Evolutionary conservation across 2,888 invertebrate genomes (phyloP), one percentile per base, ranked within the genome.

Genomic region (Xylota sylvarum): DNA sequence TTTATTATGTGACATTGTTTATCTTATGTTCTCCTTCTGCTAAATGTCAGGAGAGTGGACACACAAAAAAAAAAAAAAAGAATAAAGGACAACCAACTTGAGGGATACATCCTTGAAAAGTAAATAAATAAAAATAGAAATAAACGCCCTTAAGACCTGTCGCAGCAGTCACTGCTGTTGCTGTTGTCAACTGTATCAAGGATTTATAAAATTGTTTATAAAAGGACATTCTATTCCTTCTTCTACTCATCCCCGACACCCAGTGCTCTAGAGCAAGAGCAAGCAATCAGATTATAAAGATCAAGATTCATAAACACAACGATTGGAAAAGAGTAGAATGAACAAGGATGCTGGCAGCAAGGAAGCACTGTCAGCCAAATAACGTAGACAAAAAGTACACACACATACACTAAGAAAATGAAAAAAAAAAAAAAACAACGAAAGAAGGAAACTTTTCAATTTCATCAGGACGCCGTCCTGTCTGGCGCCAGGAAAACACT

Each of bases 291-390:
- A 86, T 86, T 86, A 86, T 82, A 73, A 69, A 73, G 86, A 86
- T 86, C 86, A 86, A 86, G 86, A 86, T 86, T 86, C 86, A 86
- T 86, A 86, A 86, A 82, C 86, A 86, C 82, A 86, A 27, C 77
- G 86, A 82, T 82, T 77, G 77, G 43, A 78, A 73, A 32, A 46
- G 50, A 69, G 60, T 7, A 27, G 55, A 85, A 76, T 81, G 60
- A 77, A 67, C 60, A 67, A 76, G 73, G 69, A 78, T 52, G 81
- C 85, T 52, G 80, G 81, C 72, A 46, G 50, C 43, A 65, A n/a
- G 56, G 52, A 73, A 74, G 67, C 64, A 69, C 74, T 85, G 74
- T 70, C 84, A 67, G 69, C 69, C 84, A 74, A 80, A 74, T 74
- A 80, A 62, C 80, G 40, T 62, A 79, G 74, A 56, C 83, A 79